phyloP scores from a whole-genome alignment of 2,888 invertebrate genomes.

The Drosophila anomelani region DNA sequence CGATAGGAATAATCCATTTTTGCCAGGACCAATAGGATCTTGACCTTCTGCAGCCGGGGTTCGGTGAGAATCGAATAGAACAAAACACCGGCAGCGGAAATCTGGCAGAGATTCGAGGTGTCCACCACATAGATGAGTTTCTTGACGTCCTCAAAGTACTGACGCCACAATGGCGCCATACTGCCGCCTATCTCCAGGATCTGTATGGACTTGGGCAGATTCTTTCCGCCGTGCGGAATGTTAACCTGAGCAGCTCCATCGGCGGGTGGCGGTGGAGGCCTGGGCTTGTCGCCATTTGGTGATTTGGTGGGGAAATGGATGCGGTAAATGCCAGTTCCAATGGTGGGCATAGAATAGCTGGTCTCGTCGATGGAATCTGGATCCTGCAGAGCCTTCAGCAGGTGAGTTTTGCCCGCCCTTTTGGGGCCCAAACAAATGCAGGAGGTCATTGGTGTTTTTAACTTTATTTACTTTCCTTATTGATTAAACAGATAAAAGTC shows the following conservation, averaged over 20 bases:
- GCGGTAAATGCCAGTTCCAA: conserved; percentile 91
- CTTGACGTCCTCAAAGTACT: conserved; percentile 88
- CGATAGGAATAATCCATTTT: conserved; percentile 95
- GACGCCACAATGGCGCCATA: conserved; percentile 93
- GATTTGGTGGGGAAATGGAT: conserved; percentile 86
- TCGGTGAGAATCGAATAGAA: conserved; percentile 91
- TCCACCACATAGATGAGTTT: conserved; percentile 93
- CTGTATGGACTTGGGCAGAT: conserved; percentile 83
- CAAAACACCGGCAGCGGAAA: conserved; percentile 92
- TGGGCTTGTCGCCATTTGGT: conserved; percentile 47
- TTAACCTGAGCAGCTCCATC: conserved; percentile 9
- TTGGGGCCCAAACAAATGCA: conserved; percentile 91
- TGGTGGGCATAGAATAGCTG: conserved; percentile 91
- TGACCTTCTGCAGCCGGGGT: conserved; percentile 88
- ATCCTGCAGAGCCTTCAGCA: conserved; percentile 90
- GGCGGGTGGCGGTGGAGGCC: conserved; percentile 41
- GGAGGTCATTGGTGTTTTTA: conserved; percentile 69
- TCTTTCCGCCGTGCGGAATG: conserved; percentile 83
- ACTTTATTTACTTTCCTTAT: conserved; percentile 21
- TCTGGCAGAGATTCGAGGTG: conserved; percentile 93
- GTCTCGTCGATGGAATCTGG: conserved; percentile 90
- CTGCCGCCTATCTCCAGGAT: conserved; percentile 92
- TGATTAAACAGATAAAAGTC: conserved; percentile 48
- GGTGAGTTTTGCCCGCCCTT: conserved; percentile 92
- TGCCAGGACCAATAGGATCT: conserved; percentile 90